Evolutionary conservation across 2,113 vertebrate species (phyloP).

Genomic region (Cochlearius cochlearius): DNA sequence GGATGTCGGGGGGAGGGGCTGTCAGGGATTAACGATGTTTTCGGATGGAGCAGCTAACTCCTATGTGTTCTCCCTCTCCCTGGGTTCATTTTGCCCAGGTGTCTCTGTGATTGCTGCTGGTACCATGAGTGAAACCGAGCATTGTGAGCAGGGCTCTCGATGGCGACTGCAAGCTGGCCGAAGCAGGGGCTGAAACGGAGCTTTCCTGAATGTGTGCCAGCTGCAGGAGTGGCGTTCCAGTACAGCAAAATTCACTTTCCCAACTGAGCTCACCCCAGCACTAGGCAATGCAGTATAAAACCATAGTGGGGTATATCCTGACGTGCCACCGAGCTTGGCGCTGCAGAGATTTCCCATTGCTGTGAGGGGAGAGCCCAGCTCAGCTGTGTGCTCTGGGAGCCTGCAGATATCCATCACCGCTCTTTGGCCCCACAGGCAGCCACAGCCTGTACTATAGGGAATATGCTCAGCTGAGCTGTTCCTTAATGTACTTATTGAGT

Average conservation of each 20-base stretch:
- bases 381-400: neutral
- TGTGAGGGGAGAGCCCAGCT: neutral
- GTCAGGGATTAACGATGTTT: neutral
- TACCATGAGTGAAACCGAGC: neutral
- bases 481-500: neutral
- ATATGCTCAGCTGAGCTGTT: neutral
- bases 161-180: neutral
- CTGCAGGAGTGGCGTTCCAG: neutral
- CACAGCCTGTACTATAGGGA: neutral
- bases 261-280: neutral
- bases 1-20: neutral
- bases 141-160: rapidly evolving
- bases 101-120: neutral
- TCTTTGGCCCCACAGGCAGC: neutral
- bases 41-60: neutral
- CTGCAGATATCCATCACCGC: neutral
- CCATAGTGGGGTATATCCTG: neutral
- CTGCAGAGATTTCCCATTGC: neutral
- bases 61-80: neutral
- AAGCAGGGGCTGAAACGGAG: neutral
- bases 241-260: neutral
- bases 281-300: neutral
- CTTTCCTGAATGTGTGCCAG: neutral
- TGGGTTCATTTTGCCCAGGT: neutral
- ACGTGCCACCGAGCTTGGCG: rapidly evolving